Evolutionary conservation across 2,797 vertebrate genomes (phyloP), one percentile per base, ranked within the genome.

Genomic region (Aselliscus stoliczkanus): DNA sequence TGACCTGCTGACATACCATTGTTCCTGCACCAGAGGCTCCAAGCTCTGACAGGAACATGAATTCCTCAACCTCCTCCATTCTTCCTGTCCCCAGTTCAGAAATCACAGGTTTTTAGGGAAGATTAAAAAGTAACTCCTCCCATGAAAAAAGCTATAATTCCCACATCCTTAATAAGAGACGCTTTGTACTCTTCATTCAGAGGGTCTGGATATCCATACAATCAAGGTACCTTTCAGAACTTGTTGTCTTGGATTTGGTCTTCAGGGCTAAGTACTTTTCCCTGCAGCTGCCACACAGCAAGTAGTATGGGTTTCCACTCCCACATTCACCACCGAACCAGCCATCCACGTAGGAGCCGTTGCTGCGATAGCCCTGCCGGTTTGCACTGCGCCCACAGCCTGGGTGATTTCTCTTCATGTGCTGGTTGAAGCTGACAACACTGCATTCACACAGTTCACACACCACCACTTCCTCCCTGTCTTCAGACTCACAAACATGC

Each of bases 241-340:
- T 54, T 1, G 99, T 98, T 0, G 99, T 98, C 97, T 99, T 99
- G 39, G 99, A 98, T 95, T 99, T 99, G 98, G 98, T 99, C 98
- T 99, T 99, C 94, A 99, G 98, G 88, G 99, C 98, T 86, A 99
- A 97, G 98, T 99, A 99, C 42, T 99, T 99, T 93, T 99, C 99
- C 27, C 99, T 98, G 98, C 99, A 99, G 98, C 98, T 98, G 7
- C 99, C 99, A 18, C 99, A 99, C 0, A 99, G 98, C 50, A 99
- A 98, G 97, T 99, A 99, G 97, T 99, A 99, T 0, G 99, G 99
- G 97, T 99, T 99, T 2, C 99, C 99, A 0, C 99, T 99, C 42
- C 99, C 99, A 4, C 99, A 99, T 98, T 99, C 99, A 0, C 99
- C 99, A 4, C 99, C 99, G 0, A 99, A 99, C 99, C 99, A 99